phyloP scores from a whole-genome alignment of 2,797 vertebrate genomes.

The Hyperoplus immaculatus region DNA sequence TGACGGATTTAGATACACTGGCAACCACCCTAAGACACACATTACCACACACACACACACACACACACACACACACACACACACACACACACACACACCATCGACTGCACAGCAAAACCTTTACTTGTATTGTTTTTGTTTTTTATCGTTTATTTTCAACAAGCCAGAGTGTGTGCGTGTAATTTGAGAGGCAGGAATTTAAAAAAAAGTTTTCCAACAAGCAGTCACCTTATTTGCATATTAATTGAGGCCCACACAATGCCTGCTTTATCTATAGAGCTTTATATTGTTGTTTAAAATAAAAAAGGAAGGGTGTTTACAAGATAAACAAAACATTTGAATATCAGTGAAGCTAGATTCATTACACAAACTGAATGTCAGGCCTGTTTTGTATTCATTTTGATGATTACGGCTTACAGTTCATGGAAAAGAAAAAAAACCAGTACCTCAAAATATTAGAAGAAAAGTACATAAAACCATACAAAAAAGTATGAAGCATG shows the following conservation, averaged over 20 bases:
- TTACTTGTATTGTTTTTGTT: constrained; percentile 19
- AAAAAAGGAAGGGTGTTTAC: constrained; percentile 12
- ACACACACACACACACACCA: not conserved
- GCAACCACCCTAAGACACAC: constrained; percentile 1
- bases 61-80: too few species aligned
- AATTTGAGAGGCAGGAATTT: not conserved
- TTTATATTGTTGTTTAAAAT: constrained; percentile 29
- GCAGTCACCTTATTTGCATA: constrained; percentile 21
- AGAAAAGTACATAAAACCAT: too few species aligned
- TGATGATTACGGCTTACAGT: too few species aligned
- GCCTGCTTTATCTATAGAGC: constrained; percentile 17
- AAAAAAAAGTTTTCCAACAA: constrained; percentile 35
- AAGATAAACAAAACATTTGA: not conserved
- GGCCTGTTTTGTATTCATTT: too few species aligned
- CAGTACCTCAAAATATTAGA: too few species aligned
- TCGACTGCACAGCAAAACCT: constrained; percentile 28
- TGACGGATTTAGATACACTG: constrained; percentile 28
- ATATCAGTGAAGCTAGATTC: too few species aligned
- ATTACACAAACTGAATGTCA: too few species aligned
- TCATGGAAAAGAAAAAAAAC: too few species aligned
- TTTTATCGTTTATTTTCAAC: constrained; percentile 15
- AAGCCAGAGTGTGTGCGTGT: constrained; percentile 26
- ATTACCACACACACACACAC: not conserved
- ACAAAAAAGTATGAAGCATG: too few species aligned
- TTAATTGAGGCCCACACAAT: constrained; percentile 40